Evolutionary conservation across 2,113 vertebrate species (phyloP), one percentile per base, ranked within the genome.

Genomic region (Loxodonta africana): DNA sequence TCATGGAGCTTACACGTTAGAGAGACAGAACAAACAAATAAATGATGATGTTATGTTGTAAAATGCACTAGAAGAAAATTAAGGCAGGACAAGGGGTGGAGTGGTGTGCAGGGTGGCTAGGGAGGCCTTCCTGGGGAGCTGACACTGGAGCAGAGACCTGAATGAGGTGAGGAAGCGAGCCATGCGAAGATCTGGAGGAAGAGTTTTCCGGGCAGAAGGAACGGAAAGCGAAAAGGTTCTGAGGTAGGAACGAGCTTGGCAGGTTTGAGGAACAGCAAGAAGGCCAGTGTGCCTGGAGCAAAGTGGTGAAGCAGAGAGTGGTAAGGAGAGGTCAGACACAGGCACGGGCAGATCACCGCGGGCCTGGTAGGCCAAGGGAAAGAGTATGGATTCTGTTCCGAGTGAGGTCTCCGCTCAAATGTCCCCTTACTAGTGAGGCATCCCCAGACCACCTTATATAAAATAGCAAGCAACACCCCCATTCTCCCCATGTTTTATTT

Each of bases 221-320:
- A 97, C 91, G 83, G 95, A 98, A 97, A 98, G 97, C 93, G 97
- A 96, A 96, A 97, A 97, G 91, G 97, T 97, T 97, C 97, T 98
- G 97, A 98, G 97, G 96, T 97, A 95, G 97, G 97, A 90, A 97
- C 91, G 96, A 97, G 83, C 95, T 93, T 97, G 97, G 95, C 97
- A 97, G 97, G 96, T 97, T 98, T 97, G 97, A 97, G 96, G 96
- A 97, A 96, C 96, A 96, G 96, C 96, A 57, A 97, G 96, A 97
- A 97, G 97, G 97, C 96, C 97, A 97, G 97, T 97, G 96, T 97
- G 97, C 97, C 97, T 98, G 94, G 96, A 98, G 97, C 96, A 96
- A 57, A 97, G 97, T 95, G 93, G 96, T 95, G 97, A 93, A 97
- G 97, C 97, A 97, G 96, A 98, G 91, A 97, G 95, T 25, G 14